These are phyloP conservation scores for Furcula furcula DNA, from an alignment of 2,888 invertebrate species.

Conservation along the genomic window DNA sequence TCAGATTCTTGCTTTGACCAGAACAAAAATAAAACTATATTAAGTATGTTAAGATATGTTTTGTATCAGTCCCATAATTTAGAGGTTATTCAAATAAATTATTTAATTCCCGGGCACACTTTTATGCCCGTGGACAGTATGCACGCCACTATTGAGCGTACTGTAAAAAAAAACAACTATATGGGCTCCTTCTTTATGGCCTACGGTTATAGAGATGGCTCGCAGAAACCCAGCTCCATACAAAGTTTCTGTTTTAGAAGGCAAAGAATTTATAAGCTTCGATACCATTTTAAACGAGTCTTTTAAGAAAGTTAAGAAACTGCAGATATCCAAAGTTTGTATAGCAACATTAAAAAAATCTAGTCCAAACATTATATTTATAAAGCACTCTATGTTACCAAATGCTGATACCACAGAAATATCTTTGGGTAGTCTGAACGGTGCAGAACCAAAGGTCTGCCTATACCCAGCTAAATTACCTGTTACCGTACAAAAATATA, in stretches of 20 bases:
- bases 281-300: not conserved
- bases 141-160: conserved; percentile 3
- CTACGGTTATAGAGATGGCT: conserved; percentile 2
- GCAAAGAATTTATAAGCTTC: not conserved
- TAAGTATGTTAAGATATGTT: not conserved
- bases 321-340: not conserved
- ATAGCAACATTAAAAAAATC: not conserved
- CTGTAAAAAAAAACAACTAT: conserved; percentile 1
- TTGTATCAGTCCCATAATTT: not conserved
- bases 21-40: not conserved
- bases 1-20: not conserved
- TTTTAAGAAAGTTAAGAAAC: not conserved
- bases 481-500: too few relatives aligned
- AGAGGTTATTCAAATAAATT: conserved; percentile 12
- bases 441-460: too few relatives aligned
- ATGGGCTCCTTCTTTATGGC: conserved; percentile 7
- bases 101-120: conserved; percentile 6
- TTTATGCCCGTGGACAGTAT: conserved; percentile 1
- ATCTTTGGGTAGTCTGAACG: not conserved
- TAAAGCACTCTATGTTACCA: not conserved
- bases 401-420: not conserved
- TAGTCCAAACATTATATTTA: not conserved
- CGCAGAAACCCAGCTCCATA: conserved; percentile 3
- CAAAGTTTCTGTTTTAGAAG: not conserved
- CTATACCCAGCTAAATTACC: too few relatives aligned